These are phyloP conservation scores for Mola mola DNA, from an alignment of 2,113 vertebrate species.

Conservation along the genomic window DNA sequence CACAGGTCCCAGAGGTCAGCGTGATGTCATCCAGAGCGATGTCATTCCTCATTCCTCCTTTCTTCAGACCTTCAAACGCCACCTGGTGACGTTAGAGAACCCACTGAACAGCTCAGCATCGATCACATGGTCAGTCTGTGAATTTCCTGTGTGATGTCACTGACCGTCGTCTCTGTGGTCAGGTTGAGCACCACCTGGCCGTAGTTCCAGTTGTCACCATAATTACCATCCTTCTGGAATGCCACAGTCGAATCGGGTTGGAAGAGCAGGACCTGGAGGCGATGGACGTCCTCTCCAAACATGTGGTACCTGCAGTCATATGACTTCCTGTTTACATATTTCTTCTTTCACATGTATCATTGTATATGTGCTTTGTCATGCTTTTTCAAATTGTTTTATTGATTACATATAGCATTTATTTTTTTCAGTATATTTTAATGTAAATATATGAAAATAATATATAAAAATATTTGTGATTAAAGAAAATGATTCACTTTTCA, in stretches of 20 bases:
- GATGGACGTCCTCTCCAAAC: conserved; percentile 83
- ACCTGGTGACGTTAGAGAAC: conserved; percentile 77
- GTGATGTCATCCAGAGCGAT: conserved; percentile 91
- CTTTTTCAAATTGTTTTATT: neutral
- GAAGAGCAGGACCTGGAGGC: conserved; percentile 76
- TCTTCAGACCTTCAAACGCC: conserved; percentile 86
- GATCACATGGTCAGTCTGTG: too few species aligned
- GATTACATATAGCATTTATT: neutral
- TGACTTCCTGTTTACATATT: neutral
- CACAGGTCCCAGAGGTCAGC: conserved; percentile 81
- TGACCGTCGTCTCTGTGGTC: conserved; percentile 80
- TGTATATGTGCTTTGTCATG: neutral
- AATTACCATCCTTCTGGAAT: conserved; percentile 89
- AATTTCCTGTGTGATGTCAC: conserved; percentile 40
- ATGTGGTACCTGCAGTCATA: conserved; percentile 89
- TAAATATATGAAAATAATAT: too few species aligned
- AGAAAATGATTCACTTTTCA: too few species aligned
- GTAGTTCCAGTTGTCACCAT: conserved; percentile 90
- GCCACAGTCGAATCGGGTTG: conserved; percentile 51
- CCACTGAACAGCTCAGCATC: neutral
- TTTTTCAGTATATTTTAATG: too few species aligned
- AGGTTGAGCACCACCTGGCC: conserved; percentile 89
- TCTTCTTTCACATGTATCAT: neutral
- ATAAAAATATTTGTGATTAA: too few species aligned
- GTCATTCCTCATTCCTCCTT: conserved; percentile 68